Conservation (phyloP, 1,140 invertebrate genomes). For the Colletes latitarsis region DNA sequence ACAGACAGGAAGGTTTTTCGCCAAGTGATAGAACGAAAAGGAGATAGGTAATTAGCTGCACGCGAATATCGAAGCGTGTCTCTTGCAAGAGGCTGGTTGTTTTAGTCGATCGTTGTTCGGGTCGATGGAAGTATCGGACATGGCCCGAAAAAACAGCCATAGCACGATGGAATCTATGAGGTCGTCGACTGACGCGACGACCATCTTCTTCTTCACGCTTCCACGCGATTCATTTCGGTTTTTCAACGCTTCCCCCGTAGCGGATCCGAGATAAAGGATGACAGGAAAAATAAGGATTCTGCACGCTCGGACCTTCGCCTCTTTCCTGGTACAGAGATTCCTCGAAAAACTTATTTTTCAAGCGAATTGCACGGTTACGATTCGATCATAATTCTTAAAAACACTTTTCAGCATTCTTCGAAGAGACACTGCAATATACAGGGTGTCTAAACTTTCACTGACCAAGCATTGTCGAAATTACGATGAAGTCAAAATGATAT, state of each 20-base stretch:
- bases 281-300: background rate
- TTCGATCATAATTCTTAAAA: background rate
- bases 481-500: too few relatives aligned
- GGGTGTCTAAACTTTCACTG: too few relatives aligned
- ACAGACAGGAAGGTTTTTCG: conserved; percentile 28
- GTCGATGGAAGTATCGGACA: conserved; percentile 41
- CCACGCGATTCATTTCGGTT: conserved; percentile 43
- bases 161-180: conserved; percentile 27
- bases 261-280: background rate
- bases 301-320: background rate
- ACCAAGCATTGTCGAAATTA: too few relatives aligned
- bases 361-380: background rate
- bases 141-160: background rate
- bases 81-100: conserved; percentile 22
- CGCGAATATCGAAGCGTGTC: conserved; percentile 62
- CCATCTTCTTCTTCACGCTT: conserved; percentile 35
- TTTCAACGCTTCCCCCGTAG: conserved; percentile 7
- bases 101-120: conserved; percentile 13
- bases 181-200: conserved; percentile 58
- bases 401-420: too few relatives aligned
- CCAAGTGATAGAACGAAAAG: background rate
- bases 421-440: too few relatives aligned
- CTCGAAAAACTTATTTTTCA: background rate
- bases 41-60: conserved; percentile 65
- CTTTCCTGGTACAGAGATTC: background rate